phyloP scores from a whole-genome alignment of 2,113 vertebrate species.

The Leiothrix lutea region DNA sequence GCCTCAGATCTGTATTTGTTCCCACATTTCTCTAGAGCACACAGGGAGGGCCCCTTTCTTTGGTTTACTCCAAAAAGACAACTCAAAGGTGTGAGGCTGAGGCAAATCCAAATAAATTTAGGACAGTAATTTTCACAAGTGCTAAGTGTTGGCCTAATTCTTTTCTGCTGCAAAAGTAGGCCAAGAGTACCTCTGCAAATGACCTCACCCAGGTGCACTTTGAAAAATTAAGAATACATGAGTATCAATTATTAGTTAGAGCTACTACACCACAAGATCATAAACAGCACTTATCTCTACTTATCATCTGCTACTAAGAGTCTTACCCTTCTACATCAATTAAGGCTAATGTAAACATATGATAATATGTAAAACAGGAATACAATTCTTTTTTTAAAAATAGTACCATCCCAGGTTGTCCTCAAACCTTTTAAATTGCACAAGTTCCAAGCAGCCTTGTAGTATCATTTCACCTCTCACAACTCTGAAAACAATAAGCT shows the following conservation, averaged over 20 bases:
- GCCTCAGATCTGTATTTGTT: neutral
- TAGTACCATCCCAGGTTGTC: neutral
- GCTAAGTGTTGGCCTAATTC: neutral
- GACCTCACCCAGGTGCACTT: neutral
- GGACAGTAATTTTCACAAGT: neutral
- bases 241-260: neutral
- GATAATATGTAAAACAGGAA: neutral
- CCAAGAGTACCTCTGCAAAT: neutral
- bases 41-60: neutral
- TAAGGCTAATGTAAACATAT: neutral
- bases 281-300: neutral
- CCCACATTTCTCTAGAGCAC: neutral
- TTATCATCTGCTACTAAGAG: neutral
- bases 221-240: neutral
- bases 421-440: neutral
- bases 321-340: neutral
- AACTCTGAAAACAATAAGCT: neutral
- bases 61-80: neutral
- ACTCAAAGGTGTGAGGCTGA: neutral
- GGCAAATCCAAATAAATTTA: neutral
- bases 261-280: neutral
- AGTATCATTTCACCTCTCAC: neutral
- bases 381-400: rapidly evolving
- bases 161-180: neutral
- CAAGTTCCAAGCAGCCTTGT: neutral